Conservation (phyloP, 2,113 vertebrate genomes). For the Piaya cayana region DNA sequence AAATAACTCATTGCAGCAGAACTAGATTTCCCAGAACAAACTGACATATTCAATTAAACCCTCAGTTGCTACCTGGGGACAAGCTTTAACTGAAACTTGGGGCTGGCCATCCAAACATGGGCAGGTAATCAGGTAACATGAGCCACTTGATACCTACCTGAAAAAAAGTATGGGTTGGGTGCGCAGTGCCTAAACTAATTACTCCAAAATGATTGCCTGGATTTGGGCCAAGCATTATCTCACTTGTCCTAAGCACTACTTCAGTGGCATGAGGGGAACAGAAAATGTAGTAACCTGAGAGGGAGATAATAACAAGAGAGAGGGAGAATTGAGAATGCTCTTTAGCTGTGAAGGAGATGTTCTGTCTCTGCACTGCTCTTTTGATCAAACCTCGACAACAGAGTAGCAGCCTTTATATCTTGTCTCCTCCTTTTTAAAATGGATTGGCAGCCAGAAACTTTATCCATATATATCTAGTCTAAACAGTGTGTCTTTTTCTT, state of each 20-base stretch:
- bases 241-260: slow-evolving; percentile 58
- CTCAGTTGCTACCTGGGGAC: not conserved
- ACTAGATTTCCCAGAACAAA: slow-evolving; percentile 49
- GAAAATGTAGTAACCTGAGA: slow-evolving; percentile 63
- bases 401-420: slow-evolving; percentile 10
- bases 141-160: slow-evolving; percentile 57
- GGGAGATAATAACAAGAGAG: slow-evolving; percentile 50
- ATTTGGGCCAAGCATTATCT: slow-evolving; percentile 76
- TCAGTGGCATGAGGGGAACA: slow-evolving; percentile 69
- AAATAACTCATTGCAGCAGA: slow-evolving; percentile 35
- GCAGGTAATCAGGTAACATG: slow-evolving; percentile 66
- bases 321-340: slow-evolving; percentile 5
- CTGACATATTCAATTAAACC: slow-evolving; percentile 22
- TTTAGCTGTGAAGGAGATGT: slow-evolving; percentile 50
- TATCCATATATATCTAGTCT: not conserved
- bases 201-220: slow-evolving; percentile 76
- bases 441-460: not conserved
- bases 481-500: not conserved
- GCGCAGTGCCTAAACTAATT: slow-evolving; percentile 72
- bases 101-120: slow-evolving; percentile 38
- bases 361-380: slow-evolving; percentile 22
- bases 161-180: slow-evolving; percentile 62
- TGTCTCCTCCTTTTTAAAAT: slow-evolving; percentile 3
- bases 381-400: not conserved
- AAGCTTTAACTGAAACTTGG: slow-evolving; percentile 17